Evolutionary conservation across 2,113 vertebrate genomes (phyloP).

Genomic region (Xiphophorus couchianus): DNA sequence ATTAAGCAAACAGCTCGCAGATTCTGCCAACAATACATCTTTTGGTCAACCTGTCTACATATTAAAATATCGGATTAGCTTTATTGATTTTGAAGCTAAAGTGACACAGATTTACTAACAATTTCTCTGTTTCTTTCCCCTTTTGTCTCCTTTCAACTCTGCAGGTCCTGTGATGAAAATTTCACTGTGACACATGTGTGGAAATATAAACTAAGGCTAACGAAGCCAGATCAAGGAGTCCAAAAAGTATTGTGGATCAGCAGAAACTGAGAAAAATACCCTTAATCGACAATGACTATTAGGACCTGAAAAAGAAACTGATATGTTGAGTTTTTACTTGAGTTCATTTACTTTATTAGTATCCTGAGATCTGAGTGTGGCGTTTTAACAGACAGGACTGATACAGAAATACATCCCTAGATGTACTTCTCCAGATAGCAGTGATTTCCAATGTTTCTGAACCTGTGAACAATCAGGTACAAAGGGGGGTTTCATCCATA

Average conservation of each 20-base stretch:
- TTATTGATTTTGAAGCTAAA: constrained; percentile 1
- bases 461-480: constrained; percentile 34
- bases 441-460: constrained; percentile 41
- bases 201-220: constrained; percentile 23
- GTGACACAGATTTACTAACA: constrained; percentile 15
- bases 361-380: constrained; percentile 46
- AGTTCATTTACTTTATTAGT: constrained; percentile 48
- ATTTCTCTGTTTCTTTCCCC: constrained; percentile 19
- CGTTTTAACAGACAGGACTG: constrained; percentile 29
- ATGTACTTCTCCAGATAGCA: constrained; percentile 76
- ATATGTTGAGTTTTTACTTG: constrained; percentile 17
- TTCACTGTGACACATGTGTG: not conserved
- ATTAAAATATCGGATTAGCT: not conserved
- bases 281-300: constrained; percentile 3
- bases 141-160: not conserved
- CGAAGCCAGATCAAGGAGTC: constrained; percentile 34
- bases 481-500: constrained; percentile 24
- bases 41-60: not conserved
- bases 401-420: constrained; percentile 46
- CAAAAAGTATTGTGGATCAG: constrained; percentile 15
- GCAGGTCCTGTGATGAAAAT: not conserved
- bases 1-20: not conserved
- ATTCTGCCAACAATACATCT: not conserved
- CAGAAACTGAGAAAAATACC: constrained; percentile 3
- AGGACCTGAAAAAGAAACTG: constrained; percentile 20